These are phyloP conservation scores for Hetaerina americana DNA, from an alignment of 1,140 invertebrate species.

Conservation along the genomic window DNA sequence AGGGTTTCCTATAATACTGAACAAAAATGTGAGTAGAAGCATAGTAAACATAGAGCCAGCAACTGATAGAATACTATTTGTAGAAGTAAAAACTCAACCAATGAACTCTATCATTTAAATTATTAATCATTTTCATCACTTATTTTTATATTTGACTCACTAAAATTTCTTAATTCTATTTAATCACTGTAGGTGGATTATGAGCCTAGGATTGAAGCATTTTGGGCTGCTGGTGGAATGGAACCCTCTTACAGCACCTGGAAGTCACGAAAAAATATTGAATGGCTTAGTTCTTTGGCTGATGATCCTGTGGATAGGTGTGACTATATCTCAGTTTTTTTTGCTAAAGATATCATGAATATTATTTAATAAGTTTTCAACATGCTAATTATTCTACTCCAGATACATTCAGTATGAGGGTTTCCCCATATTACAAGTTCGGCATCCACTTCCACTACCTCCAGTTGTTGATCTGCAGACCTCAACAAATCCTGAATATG, in stretches of 20 bases:
- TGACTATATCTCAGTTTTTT: not conserved
- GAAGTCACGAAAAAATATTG: conserved; percentile 24
- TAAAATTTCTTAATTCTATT: too few species aligned
- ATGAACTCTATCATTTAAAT: too few species aligned
- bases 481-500: conserved; percentile 36
- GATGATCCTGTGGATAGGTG: conserved; percentile 43
- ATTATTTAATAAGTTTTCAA: not conserved
- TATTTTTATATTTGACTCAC: too few species aligned
- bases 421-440: conserved; percentile 45
- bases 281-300: conserved; percentile 27
- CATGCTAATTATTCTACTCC: too few species aligned
- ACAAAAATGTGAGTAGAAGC: too few species aligned
- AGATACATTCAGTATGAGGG: conserved; percentile 48
- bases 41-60: too few species aligned
- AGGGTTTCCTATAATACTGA: conserved; percentile 4
- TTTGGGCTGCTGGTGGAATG: conserved; percentile 62
- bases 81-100: too few species aligned
- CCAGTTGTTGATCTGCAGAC: conserved; percentile 43
- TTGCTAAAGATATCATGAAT: not conserved
- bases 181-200: conserved; percentile 53
- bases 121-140: too few species aligned
- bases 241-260: conserved; percentile 33
- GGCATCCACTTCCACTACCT: conserved; percentile 45
- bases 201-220: conserved; percentile 61
- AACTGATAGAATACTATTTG: too few species aligned